phyloP scores from a whole-genome alignment of 2,113 vertebrate genomes.

The Zapornia atra region DNA sequence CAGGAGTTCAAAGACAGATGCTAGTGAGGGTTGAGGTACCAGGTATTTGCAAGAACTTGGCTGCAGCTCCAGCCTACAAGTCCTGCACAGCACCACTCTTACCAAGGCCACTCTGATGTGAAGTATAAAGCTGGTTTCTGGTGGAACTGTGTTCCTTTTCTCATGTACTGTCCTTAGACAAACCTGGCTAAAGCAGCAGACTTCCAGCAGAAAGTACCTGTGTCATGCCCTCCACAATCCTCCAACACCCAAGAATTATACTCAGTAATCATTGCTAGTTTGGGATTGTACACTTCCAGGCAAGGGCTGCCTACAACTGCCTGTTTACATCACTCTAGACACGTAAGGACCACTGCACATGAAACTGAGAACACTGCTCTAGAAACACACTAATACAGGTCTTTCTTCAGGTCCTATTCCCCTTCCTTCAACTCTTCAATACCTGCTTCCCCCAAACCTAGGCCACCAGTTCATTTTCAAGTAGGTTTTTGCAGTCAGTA shows the following conservation, averaged over 20 bases:
- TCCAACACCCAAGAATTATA: background rate
- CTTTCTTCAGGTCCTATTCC: background rate
- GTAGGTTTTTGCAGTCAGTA: background rate
- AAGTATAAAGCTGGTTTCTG: background rate
- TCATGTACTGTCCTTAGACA: rapidly evolving
- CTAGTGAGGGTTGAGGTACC: background rate
- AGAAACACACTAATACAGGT: background rate
- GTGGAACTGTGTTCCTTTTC: background rate
- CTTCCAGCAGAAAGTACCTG: background rate
- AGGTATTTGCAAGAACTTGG: background rate
- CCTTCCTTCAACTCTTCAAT: background rate
- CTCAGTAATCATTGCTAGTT: rapidly evolving
- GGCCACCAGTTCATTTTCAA: background rate
- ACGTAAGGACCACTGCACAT: rapidly evolving
- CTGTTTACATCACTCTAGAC: background rate
- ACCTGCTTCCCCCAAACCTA: background rate
- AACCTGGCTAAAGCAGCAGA: background rate
- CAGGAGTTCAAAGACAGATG: too few relatives aligned
- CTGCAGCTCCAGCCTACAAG: background rate
- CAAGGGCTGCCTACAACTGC: background rate
- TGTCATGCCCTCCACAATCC: background rate
- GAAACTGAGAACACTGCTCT: rapidly evolving
- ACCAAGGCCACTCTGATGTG: background rate
- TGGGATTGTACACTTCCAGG: rapidly evolving
- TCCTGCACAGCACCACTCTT: background rate